Evolutionary conservation across 2,113 vertebrate genomes (phyloP), one percentile per base, ranked within the genome.

Genomic region (Coturnix japonica): DNA sequence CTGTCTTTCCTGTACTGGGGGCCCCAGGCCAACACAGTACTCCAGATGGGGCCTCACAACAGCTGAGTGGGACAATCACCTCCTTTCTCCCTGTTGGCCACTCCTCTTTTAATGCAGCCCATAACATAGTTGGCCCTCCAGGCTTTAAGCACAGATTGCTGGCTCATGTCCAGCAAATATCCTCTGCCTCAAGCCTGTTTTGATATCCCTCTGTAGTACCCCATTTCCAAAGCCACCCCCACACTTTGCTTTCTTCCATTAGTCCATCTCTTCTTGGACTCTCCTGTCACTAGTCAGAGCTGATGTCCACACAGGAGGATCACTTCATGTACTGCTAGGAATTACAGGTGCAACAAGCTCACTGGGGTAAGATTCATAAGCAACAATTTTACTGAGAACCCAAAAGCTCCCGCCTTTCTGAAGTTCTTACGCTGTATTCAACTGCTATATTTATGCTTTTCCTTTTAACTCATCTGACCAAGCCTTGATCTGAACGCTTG

Each of bases 351-450:
- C 21, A 67, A 51, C 6, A 61, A 37, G 72, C 21, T 56, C 9
- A 11, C 1, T 16, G 6, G 13, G 35, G 7, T 49, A 44, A 51
- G 17, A 33, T 10, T 31, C 3, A 57, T 2, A 7, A 51, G 20
- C 30, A 43, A 28, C 0, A 0, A 30, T 60, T 59, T 75, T 91
- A 20, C 30, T 37, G 21, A 70, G 22, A n/a, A 25, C 7, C 2
- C 6, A 16, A 75, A 80, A 59, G 7, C 11, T 75, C 8, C 3
- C 4, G 7, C 7, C 7, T 37, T 79, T 41, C 51, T 39, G 19
- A 75, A 37, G 13, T 31, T 37, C 22, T 61, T 13, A 21, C 0
- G 0, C 72, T 30, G 4, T 14, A 26, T 7, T 39, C 6, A 44
- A 47, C 23, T 35, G 49, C 1, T n/a, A 0, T 4, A 33, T 44